A percentile compares a stretch with the other conserved stretches of the same genome.
These are phyloP conservation scores for Drosophila yakuba DNA, from an alignment of 1,140 invertebrate genomes.

Conservation along the genomic window DNA sequence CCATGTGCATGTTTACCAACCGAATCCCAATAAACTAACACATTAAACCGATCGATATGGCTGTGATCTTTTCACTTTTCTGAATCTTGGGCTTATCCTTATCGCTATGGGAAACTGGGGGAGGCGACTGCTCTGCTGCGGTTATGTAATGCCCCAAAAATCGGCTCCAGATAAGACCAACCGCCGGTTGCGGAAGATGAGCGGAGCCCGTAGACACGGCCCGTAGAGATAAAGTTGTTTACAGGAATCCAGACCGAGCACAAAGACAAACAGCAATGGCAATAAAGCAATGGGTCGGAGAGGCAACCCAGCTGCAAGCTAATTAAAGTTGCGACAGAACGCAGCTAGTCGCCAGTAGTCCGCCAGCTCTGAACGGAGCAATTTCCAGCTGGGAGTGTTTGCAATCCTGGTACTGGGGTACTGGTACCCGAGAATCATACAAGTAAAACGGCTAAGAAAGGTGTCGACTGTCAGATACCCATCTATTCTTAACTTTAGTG, in stretches of 20 bases:
- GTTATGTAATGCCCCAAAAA: slow-evolving; percentile 66
- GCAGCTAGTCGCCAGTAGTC: slow-evolving; percentile 49
- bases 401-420: slow-evolving; percentile 24
- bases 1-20: slow-evolving; percentile 72
- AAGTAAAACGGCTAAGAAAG: slow-evolving; percentile 5
- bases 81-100: slow-evolving; percentile 8
- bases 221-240: slow-evolving; percentile 76
- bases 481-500: no score
- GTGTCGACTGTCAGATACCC: neutral
- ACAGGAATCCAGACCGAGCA: slow-evolving; percentile 56
- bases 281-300: slow-evolving; percentile 59
- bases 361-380: slow-evolving; percentile 39
- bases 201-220: slow-evolving; percentile 14
- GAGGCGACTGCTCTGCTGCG: slow-evolving; percentile 4
- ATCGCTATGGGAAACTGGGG: slow-evolving; percentile 59
- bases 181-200: slow-evolving; percentile 67
- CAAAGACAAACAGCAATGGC: slow-evolving; percentile 58
- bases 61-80: slow-evolving; percentile 17
- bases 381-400: slow-evolving; percentile 54
- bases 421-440: slow-evolving; percentile 15
- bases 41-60: slow-evolving; percentile 33
- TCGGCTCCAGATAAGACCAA: slow-evolving; percentile 52
- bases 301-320: slow-evolving; percentile 46
- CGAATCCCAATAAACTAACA: slow-evolving; percentile 58
- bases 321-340: slow-evolving; percentile 77